Conservation (phyloP, 2,797 vertebrate species). For the Sebastes cheni region DNA sequence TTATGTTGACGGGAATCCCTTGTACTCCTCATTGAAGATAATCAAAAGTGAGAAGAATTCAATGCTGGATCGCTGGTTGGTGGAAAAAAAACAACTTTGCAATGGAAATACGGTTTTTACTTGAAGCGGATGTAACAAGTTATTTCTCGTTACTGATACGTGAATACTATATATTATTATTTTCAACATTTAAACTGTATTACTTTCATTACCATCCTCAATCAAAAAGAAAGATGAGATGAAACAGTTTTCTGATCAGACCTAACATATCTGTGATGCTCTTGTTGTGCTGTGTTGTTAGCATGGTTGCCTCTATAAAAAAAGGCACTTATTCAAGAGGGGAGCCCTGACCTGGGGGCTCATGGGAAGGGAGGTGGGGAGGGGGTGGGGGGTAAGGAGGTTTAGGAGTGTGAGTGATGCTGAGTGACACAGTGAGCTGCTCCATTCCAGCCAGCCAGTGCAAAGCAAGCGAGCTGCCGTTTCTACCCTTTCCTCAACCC, state of each 20-base stretch:
- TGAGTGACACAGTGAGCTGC: constrained; percentile 68
- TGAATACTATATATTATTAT: neutral
- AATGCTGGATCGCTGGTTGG: neutral
- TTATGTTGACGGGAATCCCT: constrained; percentile 18
- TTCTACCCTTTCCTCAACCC: constrained; percentile 7
- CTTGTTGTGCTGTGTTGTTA: constrained; percentile 4
- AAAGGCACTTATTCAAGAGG: constrained; percentile 1
- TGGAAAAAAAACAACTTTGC: neutral
- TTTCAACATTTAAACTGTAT: neutral
- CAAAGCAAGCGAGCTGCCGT: constrained; percentile 82
- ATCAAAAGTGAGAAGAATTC: constrained; percentile 25
- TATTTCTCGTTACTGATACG: neutral
- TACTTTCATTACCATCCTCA: neutral
- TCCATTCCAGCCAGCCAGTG: constrained; percentile 79
- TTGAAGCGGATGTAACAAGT: neutral
- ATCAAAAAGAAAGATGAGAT: neutral
- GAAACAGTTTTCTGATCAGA: neutral
- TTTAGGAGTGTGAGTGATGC: constrained; percentile 73
- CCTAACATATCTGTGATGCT: neutral
- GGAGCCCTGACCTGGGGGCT: constrained; percentile 72
- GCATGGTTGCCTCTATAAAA: neutral
- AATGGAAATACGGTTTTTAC: neutral
- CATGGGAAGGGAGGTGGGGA: constrained; percentile 32
- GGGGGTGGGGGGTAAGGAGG: constrained; percentile 23
- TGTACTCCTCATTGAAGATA: constrained; percentile 18